phyloP scores from a whole-genome alignment of 2,888 invertebrate species.

The Sphecodes monilicornis region DNA sequence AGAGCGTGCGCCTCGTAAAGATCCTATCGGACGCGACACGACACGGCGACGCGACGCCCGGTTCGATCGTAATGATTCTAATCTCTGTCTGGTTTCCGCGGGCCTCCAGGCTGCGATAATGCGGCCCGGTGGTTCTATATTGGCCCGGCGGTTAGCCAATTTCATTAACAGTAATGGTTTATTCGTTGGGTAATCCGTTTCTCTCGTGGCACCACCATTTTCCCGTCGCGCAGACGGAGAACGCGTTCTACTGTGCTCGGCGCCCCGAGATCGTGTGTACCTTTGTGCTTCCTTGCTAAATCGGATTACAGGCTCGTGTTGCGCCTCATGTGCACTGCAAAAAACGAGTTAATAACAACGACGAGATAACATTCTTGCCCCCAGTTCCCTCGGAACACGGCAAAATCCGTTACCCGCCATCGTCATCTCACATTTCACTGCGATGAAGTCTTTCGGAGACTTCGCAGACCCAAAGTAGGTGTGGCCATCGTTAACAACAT shows the following conservation, averaged over 20 bases:
- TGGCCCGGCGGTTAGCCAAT: constrained; percentile 32
- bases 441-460: constrained; percentile 14
- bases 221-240: neutral
- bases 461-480: neutral
- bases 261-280: constrained; percentile 39
- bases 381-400: constrained; percentile 4
- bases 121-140: constrained; percentile 14
- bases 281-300: constrained; percentile 59
- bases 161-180: constrained; percentile 58
- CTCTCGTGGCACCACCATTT: neutral
- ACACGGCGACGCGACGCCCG: constrained; percentile 15
- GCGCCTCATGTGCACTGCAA: constrained; percentile 45
- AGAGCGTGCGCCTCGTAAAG: constrained; percentile 64
- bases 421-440: constrained; percentile 16
- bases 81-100: constrained; percentile 57
- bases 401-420: constrained; percentile 33
- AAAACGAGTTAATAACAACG: constrained; percentile 58
- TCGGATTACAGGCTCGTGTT: constrained; percentile 61
- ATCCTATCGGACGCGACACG: constrained; percentile 55
- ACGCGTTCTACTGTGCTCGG: neutral
- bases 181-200: constrained; percentile 45
- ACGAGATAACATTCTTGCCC: constrained; percentile 33
- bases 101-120: constrained; percentile 39
- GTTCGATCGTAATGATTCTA: constrained; percentile 67
- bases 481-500: too few species aligned